Percentiles rank a stretch among this genome's conserved stretches.
Conservation (phyloP, 2,888 invertebrate genomes). For the Monopis laevigella region DNA sequence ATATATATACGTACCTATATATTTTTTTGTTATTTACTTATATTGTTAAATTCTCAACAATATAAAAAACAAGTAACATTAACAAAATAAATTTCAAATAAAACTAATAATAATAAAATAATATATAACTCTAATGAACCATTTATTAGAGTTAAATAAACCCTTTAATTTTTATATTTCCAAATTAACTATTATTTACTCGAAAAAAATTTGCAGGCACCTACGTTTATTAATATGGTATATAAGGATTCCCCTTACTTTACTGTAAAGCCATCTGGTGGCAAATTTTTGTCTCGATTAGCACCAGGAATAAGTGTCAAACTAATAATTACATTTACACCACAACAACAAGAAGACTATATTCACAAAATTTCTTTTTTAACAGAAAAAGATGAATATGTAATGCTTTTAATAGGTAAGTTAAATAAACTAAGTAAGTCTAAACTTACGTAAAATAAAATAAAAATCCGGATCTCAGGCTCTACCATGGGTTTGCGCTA, state of each 20-base stretch:
- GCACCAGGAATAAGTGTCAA: constrained; percentile 75
- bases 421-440: no score
- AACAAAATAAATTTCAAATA: no score
- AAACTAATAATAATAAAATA: no score
- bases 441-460: no score
- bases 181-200: constrained; percentile 11
- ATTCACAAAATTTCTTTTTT: constrained; percentile 58
- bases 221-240: constrained; percentile 55
- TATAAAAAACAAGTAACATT: no score
- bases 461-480: no score
- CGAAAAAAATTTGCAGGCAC: constrained; percentile 56
- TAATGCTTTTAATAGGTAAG: constrained; percentile 70
- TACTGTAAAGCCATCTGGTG: constrained; percentile 47
- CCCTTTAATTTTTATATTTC: background rate
- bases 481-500: no score
- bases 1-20: no score
- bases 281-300: constrained; percentile 59
- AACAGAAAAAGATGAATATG: constrained; percentile 60
- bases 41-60: no score
- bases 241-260: constrained; percentile 62
- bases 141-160: no score
- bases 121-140: no score
- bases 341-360: constrained; percentile 65
- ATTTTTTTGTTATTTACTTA: no score
- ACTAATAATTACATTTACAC: constrained; percentile 70